A percentile compares a stretch with the other conserved stretches of the same genome.
Conservation (phyloP, 2,888 invertebrate species). For the Hypercompe scribonia region DNA sequence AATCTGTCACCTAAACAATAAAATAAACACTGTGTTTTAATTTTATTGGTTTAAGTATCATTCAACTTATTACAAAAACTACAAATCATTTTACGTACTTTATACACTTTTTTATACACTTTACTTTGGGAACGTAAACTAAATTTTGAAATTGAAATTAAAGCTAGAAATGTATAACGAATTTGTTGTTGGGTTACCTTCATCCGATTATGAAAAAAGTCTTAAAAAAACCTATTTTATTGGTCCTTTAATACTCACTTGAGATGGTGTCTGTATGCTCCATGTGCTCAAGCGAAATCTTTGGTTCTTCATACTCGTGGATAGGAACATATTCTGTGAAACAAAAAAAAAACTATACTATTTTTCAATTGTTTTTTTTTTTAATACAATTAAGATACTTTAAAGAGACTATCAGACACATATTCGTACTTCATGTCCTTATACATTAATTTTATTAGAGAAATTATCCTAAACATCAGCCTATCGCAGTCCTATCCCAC, state of each 20-base stretch:
- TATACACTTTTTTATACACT: no score
- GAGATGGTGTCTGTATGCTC: slow-evolving; percentile 78
- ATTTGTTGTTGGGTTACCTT: background rate
- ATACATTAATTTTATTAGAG: no score
- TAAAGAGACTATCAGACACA: no score
- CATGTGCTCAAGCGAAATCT: slow-evolving; percentile 74
- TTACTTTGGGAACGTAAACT: background rate
- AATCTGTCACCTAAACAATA: slow-evolving; percentile 71
- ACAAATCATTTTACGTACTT: no score
- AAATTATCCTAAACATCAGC: no score
- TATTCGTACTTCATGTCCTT: no score
- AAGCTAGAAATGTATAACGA: background rate
- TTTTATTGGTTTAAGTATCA: background rate
- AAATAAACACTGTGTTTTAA: background rate
- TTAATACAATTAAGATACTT: no score
- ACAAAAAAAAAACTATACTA: slow-evolving; percentile 18
- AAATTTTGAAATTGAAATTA: background rate
- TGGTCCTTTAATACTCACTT: slow-evolving; percentile 63
- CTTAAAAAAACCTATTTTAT: background rate
- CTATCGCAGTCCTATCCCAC: no score
- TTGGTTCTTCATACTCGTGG: slow-evolving; percentile 78
- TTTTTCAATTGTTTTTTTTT: no score
- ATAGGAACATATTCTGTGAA: slow-evolving; percentile 76
- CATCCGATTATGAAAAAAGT: background rate
- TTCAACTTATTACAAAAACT: background rate